Evolutionary conservation across 2,888 invertebrate genomes (phyloP).

Genomic region (Chalcosyrphus nemorum): DNA sequence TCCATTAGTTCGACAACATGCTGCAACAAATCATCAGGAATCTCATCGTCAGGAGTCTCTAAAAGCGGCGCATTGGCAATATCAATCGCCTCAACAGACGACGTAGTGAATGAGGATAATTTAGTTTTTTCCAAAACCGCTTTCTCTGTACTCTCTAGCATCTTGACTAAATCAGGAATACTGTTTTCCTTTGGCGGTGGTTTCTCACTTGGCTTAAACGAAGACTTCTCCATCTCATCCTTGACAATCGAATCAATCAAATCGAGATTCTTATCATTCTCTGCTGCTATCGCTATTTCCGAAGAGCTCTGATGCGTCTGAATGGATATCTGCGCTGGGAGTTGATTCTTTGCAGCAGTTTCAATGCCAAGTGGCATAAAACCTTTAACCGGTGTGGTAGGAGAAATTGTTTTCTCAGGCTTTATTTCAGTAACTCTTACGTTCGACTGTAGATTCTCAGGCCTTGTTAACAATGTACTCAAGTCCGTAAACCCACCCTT

Average conservation of each 20-base stretch:
- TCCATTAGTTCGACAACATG: constrained; percentile 88
- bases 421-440: constrained; percentile 79
- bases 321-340: constrained; percentile 81
- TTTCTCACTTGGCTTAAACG: constrained; percentile 68
- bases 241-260: constrained; percentile 81
- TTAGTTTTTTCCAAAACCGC: constrained; percentile 74
- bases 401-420: constrained; percentile 32
- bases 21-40: constrained; percentile 88
- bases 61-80: constrained; percentile 77
- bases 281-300: constrained; percentile 79
- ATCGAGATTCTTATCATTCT: constrained; percentile 81
- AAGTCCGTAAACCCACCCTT: constrained; percentile 76
- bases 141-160: constrained; percentile 81
- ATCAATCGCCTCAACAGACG: constrained; percentile 77
- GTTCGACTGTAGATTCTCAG: constrained; percentile 63
- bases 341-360: constrained; percentile 78
- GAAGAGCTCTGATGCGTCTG: constrained; percentile 81
- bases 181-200: constrained; percentile 77
- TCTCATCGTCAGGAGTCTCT: constrained; percentile 85
- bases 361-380: constrained; percentile 80
- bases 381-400: constrained; percentile 74
- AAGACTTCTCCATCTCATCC: constrained; percentile 78
- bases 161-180: constrained; percentile 83
- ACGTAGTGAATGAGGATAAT: constrained; percentile 55
- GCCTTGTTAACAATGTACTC: constrained; percentile 74